Evolutionary conservation across 2,113 vertebrate species (phyloP), one percentile per base, ranked within the genome.

Genomic region (Panurus biarmicus): DNA sequence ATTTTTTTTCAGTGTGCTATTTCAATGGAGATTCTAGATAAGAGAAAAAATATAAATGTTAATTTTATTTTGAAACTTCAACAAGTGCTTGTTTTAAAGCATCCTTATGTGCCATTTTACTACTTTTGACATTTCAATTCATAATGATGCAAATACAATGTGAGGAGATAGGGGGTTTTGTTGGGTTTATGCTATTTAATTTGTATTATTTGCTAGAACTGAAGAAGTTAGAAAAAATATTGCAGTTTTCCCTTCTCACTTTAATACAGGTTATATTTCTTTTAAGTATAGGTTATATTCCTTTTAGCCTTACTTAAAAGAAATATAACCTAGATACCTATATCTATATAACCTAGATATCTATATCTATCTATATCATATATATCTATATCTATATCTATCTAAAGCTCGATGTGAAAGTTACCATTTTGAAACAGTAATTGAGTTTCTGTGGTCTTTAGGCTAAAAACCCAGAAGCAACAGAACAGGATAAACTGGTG

Each of bases 151-250:
- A 75, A 62, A 44, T 23, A 29, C 6, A 54, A 44, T 35, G 19
- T 29, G 28, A 51, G 13, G 8, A 31, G 50, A 11, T 18, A 36
- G 4, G 2, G 17, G 1, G 1, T 42, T 60, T 69, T 40, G 1
- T 31, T 64, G 1, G 1, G 7, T 44, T 78, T 82, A 24, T 66
- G 24, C 8, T 61, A 61, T 40, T 53, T 73, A 42, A 73, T 87
- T 82, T 73, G 4, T 38, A 61, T 5, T 2, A n/a, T 72, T 85
- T 76, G 2, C 2, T 57, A 65, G 28, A 53, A 12, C 6, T 70
- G 33, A 24, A n/a, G n/a, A n/a, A n/a, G n/a, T 38, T 56, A 67
- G 8, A 51, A 33, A 82, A 89, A 91, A 87, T 45, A 66, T 20
- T 42, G 36, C 3, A 12, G 4, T 58, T 84, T 90, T 62, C 14